Base-by-base conservation (phyloP, 2,888 invertebrate species). In the Schizotus pectinicornis region DNA sequence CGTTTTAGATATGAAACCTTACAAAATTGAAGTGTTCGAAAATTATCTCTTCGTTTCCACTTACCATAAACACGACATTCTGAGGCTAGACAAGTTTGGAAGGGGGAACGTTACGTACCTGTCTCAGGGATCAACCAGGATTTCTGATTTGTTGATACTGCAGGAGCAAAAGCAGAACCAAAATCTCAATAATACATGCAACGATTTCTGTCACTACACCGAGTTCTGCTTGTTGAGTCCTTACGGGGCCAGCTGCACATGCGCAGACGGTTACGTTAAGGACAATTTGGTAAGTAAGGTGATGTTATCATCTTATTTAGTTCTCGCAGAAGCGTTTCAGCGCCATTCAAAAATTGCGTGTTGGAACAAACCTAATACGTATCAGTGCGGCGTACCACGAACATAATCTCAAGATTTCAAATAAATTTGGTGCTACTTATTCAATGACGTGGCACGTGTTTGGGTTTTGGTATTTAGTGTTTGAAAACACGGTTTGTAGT, bases 11-110 rank as follows among this genome's bases (percentile, higher is more conserved):
- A 85, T 86, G 63, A 86, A 86, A 72, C 91, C 91, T 0, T 86
- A 84, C 74, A 87, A 86, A 75, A 78, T 92, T 32, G 90, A 90
- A 69, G 84, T 91, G 0, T 91, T 91, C 74, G 91, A 90, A 76
- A 88, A 90, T 70, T 82, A 79, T 57, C 73, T 90, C 7, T 91
- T 86, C 73, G 82, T 90, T 14, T 85, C 88, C 35, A 84, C 88
- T 2, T 86, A 86, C 69, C 84, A 81, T 35, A 82, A 83, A 46
- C 85, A 88, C 70, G 84, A 84, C 61, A 83, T 90, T 39, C 79
- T 87, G 36, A 82, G 84, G 65, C 79, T 89, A 77, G 83, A 87
- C 70, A 90, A 90, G 74, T 90, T 88, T 75, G 88, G 87, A 9
- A 78, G 79, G 46, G 84, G 83, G 31, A 83, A 84, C 64, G 76